Base-by-base conservation (phyloP, 1,140 invertebrate species). In the Carposina sasakii region DNA sequence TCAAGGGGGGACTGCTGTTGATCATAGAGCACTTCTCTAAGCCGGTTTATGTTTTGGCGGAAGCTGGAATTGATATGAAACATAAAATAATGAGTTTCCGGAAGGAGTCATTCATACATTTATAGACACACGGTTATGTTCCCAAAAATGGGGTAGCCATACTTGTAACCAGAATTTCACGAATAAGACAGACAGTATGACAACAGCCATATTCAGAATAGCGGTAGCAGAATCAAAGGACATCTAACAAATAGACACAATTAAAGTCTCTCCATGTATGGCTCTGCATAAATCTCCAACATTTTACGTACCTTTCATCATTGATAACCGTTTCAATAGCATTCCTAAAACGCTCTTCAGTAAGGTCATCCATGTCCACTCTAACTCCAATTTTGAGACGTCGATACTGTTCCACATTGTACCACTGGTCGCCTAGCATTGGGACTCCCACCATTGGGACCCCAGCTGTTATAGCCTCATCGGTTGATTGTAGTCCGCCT, bases 391-490 rank as follows among this genome's bases (percentile, higher is more conserved):
- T 48, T 15, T 50, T 54, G 10, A 46, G 41, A 4, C 46, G 6
- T 6, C 16, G 22, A 20, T 63, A 50, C 46, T 52, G 65, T n/a
- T 53, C 23, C 8, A 51, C 53, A 45, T 63, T 54, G 10, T 54
- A 39, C 28, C 12, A 42, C 39, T 74, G 71, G 45, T 74, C 71
- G 8, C 41, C 52, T n/a, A 60, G 23, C 28, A 71, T 69, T 1
- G 70, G 66, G 9, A 71, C 55, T 5, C 60, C 70, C 2, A 90
- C 46, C 16, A 90, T 52, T 3, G 89, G 88, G 3, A 88, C 78
- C 5, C 76, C 85, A 51, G 73, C 63, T 45, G 84, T 76, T 0
- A 87, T 63, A 0, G 85, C 78, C 61, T 90, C 89, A 24, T 82
- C 82, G 2, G 78, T 62, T 24, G 88, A 88, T 33, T 87, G 78